phyloP scores from a whole-genome alignment of 2,888 invertebrate species.

The Pandemis cinnamomeana region DNA sequence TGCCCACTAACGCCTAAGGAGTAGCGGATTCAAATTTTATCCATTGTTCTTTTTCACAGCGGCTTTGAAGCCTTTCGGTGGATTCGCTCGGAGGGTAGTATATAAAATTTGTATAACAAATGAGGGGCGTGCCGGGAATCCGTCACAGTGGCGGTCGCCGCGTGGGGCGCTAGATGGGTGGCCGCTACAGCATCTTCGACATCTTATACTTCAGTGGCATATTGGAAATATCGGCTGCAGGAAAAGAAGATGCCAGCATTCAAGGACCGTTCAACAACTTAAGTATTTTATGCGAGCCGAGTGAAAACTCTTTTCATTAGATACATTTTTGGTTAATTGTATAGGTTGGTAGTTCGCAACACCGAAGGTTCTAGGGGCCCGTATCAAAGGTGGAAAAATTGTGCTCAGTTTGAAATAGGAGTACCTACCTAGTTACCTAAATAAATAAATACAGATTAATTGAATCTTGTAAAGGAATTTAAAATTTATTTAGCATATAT shows the following conservation, averaged over 20 bases:
- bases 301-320: too few relatives aligned
- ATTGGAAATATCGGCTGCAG: neutral
- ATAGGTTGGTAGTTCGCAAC: too few relatives aligned
- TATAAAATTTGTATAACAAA: slow-evolving; percentile 85
- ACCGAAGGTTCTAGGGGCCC: too few relatives aligned
- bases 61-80: slow-evolving; percentile 58
- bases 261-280: too few relatives aligned
- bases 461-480: too few relatives aligned
- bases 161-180: slow-evolving; percentile 82
- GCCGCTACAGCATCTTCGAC: slow-evolving; percentile 53
- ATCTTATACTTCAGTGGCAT: slow-evolving; percentile 34
- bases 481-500: too few relatives aligned
- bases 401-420: too few relatives aligned
- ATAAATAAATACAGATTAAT: too few relatives aligned
- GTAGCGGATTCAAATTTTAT: slow-evolving; percentile 44
- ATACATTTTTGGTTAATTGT: too few relatives aligned
- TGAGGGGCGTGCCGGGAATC: slow-evolving; percentile 81
- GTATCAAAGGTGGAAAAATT: too few relatives aligned
- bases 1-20: slow-evolving; percentile 17
- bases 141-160: slow-evolving; percentile 80
- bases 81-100: slow-evolving; percentile 82
- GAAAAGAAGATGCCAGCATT: neutral
- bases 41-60: slow-evolving; percentile 66
- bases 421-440: too few relatives aligned
- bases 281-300: too few relatives aligned